These are phyloP conservation scores for Eupleurogrammus muticus DNA, from an alignment of 2,797 vertebrate genomes.

Conservation along the genomic window DNA sequence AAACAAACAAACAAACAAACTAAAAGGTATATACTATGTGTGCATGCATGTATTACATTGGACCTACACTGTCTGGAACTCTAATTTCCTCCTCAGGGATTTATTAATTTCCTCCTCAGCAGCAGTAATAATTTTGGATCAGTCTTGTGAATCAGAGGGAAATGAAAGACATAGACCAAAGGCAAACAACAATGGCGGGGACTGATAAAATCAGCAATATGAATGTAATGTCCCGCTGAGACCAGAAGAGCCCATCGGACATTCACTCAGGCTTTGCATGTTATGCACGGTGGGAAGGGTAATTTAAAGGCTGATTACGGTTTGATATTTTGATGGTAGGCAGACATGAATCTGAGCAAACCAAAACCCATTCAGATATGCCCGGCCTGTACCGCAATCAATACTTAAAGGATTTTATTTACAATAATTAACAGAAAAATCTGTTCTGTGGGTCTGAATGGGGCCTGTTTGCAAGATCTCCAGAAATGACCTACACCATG, in stretches of 20 bases:
- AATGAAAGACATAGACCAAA: conserved; percentile 70
- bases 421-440: background rate
- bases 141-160: conserved; percentile 56
- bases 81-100: conserved; percentile 72
- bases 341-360: conserved; percentile 19
- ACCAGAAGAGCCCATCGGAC: conserved; percentile 26
- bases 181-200: conserved; percentile 53
- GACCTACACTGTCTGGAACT: conserved; percentile 44
- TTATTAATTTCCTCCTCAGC: conserved; percentile 67
- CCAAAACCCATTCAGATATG: conserved; percentile 26
- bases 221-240: conserved; percentile 57
- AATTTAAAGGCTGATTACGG: conserved; percentile 40
- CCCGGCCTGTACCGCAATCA: background rate
- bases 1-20: no score
- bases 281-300: conserved; percentile 25
- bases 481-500: conserved; percentile 16
- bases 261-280: conserved; percentile 36
- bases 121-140: conserved; percentile 66
- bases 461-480: background rate
- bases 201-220: conserved; percentile 78
- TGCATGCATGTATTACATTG: conserved; percentile 26
- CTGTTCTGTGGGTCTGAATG: conserved; percentile 1
- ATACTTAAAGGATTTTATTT: background rate
- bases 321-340: conserved; percentile 27
- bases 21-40: background rate